These are phyloP conservation scores for Gortyna flavago DNA, from an alignment of 2,888 invertebrate species.

Conservation along the genomic window DNA sequence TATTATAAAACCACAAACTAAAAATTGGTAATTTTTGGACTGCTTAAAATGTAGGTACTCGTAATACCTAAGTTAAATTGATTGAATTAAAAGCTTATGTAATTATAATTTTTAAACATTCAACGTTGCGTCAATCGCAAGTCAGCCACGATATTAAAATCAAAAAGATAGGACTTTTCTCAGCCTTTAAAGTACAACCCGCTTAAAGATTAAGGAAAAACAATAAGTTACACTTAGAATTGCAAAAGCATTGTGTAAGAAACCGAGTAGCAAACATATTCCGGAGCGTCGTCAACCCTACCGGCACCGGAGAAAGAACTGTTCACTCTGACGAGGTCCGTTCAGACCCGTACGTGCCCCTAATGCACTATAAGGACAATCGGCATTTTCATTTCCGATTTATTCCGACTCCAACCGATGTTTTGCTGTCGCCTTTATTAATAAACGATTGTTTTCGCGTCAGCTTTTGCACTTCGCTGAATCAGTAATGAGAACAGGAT, in stretches of 20 bases:
- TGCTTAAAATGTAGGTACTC: background rate
- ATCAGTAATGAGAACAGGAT: constrained; percentile 82
- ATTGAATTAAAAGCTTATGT: background rate
- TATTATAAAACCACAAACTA: background rate
- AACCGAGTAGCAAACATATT: constrained; percentile 22
- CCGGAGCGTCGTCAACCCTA: constrained; percentile 53
- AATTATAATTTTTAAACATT: too few species aligned
- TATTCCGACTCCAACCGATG: constrained; percentile 72
- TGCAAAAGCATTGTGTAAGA: constrained; percentile 35
- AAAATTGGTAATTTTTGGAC: background rate
- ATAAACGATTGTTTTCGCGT: constrained; percentile 86
- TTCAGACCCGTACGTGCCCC: constrained; percentile 73
- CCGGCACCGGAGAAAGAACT: constrained; percentile 66
- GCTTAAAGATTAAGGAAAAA: constrained; percentile 32
- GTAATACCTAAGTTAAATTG: background rate
- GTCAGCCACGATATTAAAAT: background rate
- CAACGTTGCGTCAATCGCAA: background rate
- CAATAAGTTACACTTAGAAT: constrained; percentile 28
- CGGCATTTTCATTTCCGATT: constrained; percentile 77
- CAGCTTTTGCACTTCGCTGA: constrained; percentile 88
- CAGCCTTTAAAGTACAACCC: background rate
- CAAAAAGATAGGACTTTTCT: background rate
- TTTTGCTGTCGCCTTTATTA: constrained; percentile 81
- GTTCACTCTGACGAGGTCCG: constrained; percentile 62
- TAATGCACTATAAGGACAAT: constrained; percentile 79